Evolutionary conservation across 2,797 vertebrate species (phyloP), one percentile per base, ranked within the genome.

Genomic region (Enoplosus armatus): DNA sequence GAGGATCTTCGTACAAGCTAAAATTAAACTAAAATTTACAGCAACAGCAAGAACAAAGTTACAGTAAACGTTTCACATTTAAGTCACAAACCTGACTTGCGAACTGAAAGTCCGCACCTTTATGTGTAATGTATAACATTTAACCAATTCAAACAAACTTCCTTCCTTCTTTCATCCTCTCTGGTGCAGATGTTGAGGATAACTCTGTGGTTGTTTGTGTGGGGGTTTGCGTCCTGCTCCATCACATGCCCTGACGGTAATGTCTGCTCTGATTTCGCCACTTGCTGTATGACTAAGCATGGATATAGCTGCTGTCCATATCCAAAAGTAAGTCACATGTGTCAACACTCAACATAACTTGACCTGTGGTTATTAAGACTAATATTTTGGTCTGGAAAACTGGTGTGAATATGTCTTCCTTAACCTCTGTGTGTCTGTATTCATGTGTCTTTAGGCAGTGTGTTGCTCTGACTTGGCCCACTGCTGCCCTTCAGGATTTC

Each of bases 181-280:
- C 6, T 65, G 43, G 15, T 80, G 80, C 85, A 96, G 93, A 97
- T 97, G 96, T 86, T 89, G 90, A 92, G 76, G 78, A 71, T 93
- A 90, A 81, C 91, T 84, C 26, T 83, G 50, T 89, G 88, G 53
- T 12, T 83, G 55, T 58, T 71, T 41, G 78, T 79, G 18, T 82
- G 72, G 61, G 85, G 39, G 5, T 43, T 87, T 47, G 90, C 75
- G 0, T 91, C 86, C 54, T 86, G 89, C 50, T 29, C 27, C 35
- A 47, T 89, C 68, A 80, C 0, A 8, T 96, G 95, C 53, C 93
- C 92, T 4, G 93, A 95, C n/a, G 90, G 91, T 11, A 71, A 1
- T 0, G 0, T 24, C 2, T 96, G 95, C 41, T 12, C 84, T 1
- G 82, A 90, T 39, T 0, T 0, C 0, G 0, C 31, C 6, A 95